A percentile compares a stretch with the other conserved stretches of the same genome.
These are phyloP conservation scores for Andrena praecox DNA, from an alignment of 2,888 invertebrate species.

Conservation along the genomic window DNA sequence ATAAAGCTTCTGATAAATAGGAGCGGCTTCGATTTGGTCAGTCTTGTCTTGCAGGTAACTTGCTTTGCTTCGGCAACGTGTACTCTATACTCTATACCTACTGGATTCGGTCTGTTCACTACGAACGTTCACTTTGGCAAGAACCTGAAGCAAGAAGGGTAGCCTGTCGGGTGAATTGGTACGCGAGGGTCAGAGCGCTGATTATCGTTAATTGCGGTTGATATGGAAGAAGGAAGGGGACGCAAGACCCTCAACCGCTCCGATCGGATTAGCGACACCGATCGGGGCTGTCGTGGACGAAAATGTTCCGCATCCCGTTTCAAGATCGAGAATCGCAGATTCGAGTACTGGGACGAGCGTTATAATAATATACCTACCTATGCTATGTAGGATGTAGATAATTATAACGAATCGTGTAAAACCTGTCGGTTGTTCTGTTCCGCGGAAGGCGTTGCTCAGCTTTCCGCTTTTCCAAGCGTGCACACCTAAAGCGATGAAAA, in stretches of 20 bases:
- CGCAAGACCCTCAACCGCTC: constrained; percentile 67
- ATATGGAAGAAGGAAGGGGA: constrained; percentile 59
- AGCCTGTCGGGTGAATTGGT: constrained; percentile 32
- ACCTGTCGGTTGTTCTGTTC: no score
- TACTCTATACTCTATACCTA: not conserved
- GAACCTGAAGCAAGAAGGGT: constrained; percentile 5
- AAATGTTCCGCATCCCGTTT: not conserved
- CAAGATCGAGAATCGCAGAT: constrained; percentile 22
- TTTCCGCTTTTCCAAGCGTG: not conserved
- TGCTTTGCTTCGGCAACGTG: not conserved
- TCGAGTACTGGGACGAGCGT: not conserved
- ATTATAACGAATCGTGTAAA: not conserved
- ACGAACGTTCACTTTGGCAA: constrained; percentile 32
- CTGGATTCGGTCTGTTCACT: constrained; percentile 19
- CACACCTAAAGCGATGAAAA: not conserved
- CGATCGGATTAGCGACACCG: constrained; percentile 70
- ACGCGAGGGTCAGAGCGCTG: constrained; percentile 61
- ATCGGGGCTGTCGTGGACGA: constrained; percentile 36
- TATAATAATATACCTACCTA: not conserved
- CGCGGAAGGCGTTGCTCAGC: no score
- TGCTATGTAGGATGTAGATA: not conserved
- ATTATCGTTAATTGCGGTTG: constrained; percentile 72
- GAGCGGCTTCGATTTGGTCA: not conserved
- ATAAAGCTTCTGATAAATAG: not conserved
- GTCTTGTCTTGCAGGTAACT: not conserved